phyloP scores from a whole-genome alignment of 2,113 vertebrate genomes.

The Phylloscopus trochiloides region DNA sequence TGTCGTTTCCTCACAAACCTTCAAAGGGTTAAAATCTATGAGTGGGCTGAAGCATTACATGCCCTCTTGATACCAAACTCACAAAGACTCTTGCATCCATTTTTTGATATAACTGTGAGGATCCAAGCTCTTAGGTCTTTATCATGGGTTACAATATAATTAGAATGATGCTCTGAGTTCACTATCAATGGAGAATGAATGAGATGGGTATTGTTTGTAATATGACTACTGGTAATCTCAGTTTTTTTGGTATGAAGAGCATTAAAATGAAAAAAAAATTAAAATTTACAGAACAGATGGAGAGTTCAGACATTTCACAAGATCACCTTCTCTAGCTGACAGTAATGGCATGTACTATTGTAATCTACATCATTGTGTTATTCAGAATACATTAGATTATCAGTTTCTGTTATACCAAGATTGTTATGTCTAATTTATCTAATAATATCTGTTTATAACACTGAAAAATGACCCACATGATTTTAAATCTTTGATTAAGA shows the following conservation, averaged over 20 bases:
- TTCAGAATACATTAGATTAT: background rate
- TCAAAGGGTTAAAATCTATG: background rate
- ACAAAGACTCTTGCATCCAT: background rate
- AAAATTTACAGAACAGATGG: background rate
- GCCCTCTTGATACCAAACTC: background rate
- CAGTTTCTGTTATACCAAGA: background rate
- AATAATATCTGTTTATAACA: background rate
- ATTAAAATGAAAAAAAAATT: background rate
- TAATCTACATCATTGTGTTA: background rate
- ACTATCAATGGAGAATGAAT: background rate
- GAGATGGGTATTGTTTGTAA: background rate
- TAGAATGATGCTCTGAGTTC: background rate
- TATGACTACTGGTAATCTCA: background rate
- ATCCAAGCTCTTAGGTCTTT: background rate
- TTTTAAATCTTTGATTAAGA: background rate
- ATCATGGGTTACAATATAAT: background rate
- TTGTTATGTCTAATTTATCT: background rate
- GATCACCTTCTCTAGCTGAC: background rate
- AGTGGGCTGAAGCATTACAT: background rate
- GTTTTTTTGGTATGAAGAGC: background rate
- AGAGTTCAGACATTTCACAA: background rate
- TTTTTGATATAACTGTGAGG: background rate
- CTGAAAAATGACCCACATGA: background rate
- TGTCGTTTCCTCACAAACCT: background rate
- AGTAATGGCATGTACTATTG: background rate